phyloP scores from a whole-genome alignment of 2,888 invertebrate species.

The Vanessa cardui region DNA sequence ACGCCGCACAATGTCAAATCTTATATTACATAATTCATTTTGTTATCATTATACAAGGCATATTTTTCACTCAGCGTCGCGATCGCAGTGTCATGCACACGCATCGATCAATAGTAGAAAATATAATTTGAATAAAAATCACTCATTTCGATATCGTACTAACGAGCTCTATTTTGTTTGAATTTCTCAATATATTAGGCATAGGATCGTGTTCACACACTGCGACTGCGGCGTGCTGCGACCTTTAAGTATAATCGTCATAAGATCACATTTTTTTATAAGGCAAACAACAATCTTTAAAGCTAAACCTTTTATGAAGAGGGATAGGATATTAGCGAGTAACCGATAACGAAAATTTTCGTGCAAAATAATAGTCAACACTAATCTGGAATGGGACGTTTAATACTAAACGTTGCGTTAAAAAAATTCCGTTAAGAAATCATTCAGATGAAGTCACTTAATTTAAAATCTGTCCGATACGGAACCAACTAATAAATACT shows the following conservation, averaged over 20 bases:
- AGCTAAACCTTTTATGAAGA: conserved; percentile 77
- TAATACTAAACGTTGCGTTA: conserved; percentile 52
- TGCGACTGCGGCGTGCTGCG: conserved; percentile 58
- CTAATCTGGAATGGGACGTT: conserved; percentile 61
- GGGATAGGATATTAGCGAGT: conserved; percentile 54
- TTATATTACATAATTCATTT: conserved; percentile 78
- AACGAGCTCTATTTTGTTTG: background rate
- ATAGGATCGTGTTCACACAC: conserved; percentile 28
- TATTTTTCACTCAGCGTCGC: conserved; percentile 64
- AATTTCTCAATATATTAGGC: conserved; percentile 3
- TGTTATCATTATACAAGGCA: conserved; percentile 81
- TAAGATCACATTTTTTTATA: conserved; percentile 82
- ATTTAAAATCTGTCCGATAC: conserved; percentile 39
- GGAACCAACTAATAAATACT: conserved; percentile 57
- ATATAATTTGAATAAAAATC: background rate
- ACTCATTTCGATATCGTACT: too few relatives aligned
- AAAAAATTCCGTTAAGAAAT: conserved; percentile 7
- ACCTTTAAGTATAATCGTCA: conserved; percentile 79
- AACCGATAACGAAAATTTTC: conserved; percentile 63
- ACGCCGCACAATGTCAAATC: conserved; percentile 72
- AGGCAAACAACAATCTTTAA: conserved; percentile 83
- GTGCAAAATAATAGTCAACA: conserved; percentile 37
- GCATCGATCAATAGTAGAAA: background rate
- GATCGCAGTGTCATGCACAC: conserved; percentile 48
- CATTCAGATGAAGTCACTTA: conserved; percentile 43